Conservation (phyloP, 2,113 vertebrate genomes). For the Colinus virginianus region DNA sequence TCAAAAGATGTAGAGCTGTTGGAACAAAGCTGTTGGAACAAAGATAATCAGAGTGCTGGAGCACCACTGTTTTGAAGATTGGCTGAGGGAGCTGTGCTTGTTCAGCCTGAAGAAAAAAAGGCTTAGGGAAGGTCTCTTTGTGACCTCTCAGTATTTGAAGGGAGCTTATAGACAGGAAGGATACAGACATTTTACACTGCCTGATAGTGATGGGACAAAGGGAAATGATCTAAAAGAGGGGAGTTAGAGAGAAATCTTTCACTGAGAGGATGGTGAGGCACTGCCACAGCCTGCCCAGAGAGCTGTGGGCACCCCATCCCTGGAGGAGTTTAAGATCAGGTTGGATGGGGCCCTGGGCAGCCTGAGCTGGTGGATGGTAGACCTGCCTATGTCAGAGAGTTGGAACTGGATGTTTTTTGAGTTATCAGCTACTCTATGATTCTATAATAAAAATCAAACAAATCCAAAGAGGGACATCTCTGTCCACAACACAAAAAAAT, state of each 20-base stretch:
- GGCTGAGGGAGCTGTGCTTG: not conserved
- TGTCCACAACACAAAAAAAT: not conserved
- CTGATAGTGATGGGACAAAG: not conserved
- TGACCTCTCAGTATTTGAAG: not conserved
- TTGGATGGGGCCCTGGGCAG: too few relatives aligned
- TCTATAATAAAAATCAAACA: not conserved
- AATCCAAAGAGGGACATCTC: constrained; percentile 18
- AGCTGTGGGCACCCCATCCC: too few relatives aligned
- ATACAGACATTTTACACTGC: not conserved
- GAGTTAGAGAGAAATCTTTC: not conserved
- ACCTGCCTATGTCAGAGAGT: not conserved
- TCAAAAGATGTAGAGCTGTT: too few relatives aligned
- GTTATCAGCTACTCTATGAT: not conserved
- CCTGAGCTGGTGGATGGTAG: too few relatives aligned
- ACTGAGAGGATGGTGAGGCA: not conserved
- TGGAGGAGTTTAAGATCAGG: too few relatives aligned
- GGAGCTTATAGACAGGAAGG: not conserved
- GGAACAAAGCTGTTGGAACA: too few relatives aligned
- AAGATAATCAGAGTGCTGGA: not conserved
- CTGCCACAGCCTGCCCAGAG: not conserved
- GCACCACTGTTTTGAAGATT: not conserved
- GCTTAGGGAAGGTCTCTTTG: not conserved
- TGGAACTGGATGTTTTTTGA: not conserved
- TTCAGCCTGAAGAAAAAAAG: not conserved
- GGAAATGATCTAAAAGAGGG: not conserved